Conservation (phyloP, 2,113 vertebrate species). For the Phasianus colchicus region DNA sequence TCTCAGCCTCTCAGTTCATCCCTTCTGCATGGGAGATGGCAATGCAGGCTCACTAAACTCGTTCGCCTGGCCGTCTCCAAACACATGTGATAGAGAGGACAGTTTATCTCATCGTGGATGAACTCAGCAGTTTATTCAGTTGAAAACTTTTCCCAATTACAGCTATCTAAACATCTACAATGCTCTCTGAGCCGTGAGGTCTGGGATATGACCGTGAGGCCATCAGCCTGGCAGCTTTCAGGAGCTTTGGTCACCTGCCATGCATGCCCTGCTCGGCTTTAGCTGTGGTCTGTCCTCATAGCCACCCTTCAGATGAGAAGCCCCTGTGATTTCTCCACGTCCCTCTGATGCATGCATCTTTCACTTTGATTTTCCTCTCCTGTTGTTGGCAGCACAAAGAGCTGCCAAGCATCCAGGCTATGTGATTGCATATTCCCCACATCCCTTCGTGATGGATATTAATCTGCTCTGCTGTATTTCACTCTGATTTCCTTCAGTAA, state of each 20-base stretch:
- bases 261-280: neutral
- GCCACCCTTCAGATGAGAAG: neutral
- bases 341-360: neutral
- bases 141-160: neutral
- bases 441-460: neutral
- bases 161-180: neutral
- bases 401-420: neutral
- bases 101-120: neutral
- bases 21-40: neutral
- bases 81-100: neutral
- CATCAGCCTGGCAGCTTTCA: neutral
- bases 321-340: neutral
- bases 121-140: neutral
- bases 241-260: neutral
- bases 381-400: neutral
- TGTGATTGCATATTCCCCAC: neutral
- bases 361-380: conserved; percentile 27
- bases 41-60: neutral
- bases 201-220: neutral
- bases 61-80: neutral
- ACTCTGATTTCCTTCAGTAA: neutral
- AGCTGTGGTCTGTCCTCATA: neutral
- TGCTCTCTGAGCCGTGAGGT: neutral
- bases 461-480: neutral
- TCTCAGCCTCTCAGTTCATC: neutral